Percentiles rank a stretch among this genome's conserved stretches.
Evolutionary conservation across 2,888 invertebrate species (phyloP).

Genomic region (Parelbella ahira): DNA sequence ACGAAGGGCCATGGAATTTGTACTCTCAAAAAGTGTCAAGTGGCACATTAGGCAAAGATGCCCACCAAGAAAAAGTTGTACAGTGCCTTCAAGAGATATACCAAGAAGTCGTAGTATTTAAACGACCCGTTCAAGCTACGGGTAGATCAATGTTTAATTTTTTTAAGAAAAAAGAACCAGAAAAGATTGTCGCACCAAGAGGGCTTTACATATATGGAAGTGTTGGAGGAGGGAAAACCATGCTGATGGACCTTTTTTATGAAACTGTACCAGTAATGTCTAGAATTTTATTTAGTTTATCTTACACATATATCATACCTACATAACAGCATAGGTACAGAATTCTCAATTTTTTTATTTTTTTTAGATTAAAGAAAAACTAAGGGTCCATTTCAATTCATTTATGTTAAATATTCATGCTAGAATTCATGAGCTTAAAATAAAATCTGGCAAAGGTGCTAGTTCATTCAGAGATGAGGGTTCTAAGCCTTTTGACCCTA

Average conservation of each 20-base stretch:
- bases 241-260: slow-evolving; percentile 99
- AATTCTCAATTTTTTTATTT: too few species aligned
- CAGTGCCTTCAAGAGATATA: slow-evolving; percentile 85
- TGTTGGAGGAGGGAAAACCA: slow-evolving; percentile 98
- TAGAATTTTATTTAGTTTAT: slow-evolving; percentile 2
- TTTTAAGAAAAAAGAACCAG: slow-evolving; percentile 57
- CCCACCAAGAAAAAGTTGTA: slow-evolving; percentile 86
- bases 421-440: slow-evolving; percentile 92
- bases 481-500: slow-evolving; percentile 90
- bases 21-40: slow-evolving; percentile 80
- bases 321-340: too few species aligned
- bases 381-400: slow-evolving; percentile 96
- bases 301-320: slow-evolving; percentile 15
- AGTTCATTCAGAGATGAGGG: slow-evolving; percentile 68
- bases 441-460: slow-evolving; percentile 70
- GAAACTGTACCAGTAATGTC: slow-evolving; percentile 75
- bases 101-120: slow-evolving; percentile 81
- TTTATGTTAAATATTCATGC: slow-evolving; percentile 98
- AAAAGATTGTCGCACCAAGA: slow-evolving; percentile 81
- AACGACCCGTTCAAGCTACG: slow-evolving; percentile 47
- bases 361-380: slow-evolving; percentile 81
- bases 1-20: slow-evolving; percentile 71
- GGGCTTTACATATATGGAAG: slow-evolving; percentile 95
- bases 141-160: slow-evolving; percentile 52
- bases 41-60: slow-evolving; percentile 83